Conservation (phyloP, 2,888 invertebrate species). For the Agrotis exclamationis region DNA sequence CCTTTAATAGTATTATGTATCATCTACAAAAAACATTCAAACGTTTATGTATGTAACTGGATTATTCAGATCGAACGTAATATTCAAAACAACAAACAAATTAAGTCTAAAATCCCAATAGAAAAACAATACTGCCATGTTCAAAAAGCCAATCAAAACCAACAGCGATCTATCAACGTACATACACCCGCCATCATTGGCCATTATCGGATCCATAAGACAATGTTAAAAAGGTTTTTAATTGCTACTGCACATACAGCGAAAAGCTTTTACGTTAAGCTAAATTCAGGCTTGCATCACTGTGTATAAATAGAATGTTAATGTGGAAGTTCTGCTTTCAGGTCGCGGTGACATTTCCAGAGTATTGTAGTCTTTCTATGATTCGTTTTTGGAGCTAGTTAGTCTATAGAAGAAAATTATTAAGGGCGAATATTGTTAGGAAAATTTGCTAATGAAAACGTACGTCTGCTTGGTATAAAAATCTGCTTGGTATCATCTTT, state of each 20-base stretch:
- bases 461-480: background rate
- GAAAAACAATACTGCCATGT: background rate
- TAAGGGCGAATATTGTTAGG: background rate
- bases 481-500: background rate
- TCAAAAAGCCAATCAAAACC: conserved; percentile 33
- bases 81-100: background rate
- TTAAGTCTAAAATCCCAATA: background rate
- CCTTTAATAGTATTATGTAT: no score
- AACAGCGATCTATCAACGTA: conserved; percentile 20
- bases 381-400: conserved; percentile 9
- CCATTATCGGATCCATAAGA: conserved; percentile 56
- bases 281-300: conserved; percentile 60
- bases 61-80: background rate
- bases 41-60: background rate
- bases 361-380: conserved; percentile 33
- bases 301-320: conserved; percentile 52
- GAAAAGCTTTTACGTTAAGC: conserved; percentile 60
- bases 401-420: background rate
- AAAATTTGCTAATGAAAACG: background rate
- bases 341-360: conserved; percentile 41
- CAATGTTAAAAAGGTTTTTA: conserved; percentile 60
- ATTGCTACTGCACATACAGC: conserved; percentile 54
- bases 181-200: conserved; percentile 43
- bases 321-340: conserved; percentile 29
- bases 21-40: background rate